phyloP scores from a whole-genome alignment of 2,113 vertebrate species.

The Oriolus oriolus region DNA sequence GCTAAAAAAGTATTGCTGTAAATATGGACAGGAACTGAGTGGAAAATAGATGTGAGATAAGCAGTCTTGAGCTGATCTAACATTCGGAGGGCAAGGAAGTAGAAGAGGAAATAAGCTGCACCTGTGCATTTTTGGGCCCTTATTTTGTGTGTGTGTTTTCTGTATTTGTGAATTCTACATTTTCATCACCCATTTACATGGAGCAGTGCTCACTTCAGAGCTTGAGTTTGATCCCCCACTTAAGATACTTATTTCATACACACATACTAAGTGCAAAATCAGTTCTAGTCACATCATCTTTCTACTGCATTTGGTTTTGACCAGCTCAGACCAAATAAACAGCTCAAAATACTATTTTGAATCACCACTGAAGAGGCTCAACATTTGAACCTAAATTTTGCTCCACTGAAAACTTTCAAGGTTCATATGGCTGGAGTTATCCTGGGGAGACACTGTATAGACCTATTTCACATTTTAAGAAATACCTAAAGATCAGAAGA shows the following conservation, averaged over 20 bases:
- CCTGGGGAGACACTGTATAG: not conserved
- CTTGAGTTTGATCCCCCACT: not conserved
- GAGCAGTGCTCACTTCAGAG: not conserved
- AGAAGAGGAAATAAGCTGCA: not conserved
- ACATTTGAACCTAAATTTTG: not conserved
- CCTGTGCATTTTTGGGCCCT: not conserved
- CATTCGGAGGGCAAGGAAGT: not conserved
- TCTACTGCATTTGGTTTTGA: not conserved
- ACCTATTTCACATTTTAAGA: not conserved
- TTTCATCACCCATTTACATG: not conserved
- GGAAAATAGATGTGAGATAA: not conserved
- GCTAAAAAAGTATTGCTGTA: not conserved
- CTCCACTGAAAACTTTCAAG: not conserved
- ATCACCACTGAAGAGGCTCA: not conserved
- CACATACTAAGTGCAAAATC: not conserved
- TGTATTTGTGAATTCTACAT: not conserved
- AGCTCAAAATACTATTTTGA: not conserved
- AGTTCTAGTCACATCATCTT: not conserved
- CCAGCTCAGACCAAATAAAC: not conserved
- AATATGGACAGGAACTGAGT: not conserved
- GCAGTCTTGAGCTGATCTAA: not conserved
- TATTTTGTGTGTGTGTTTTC: not conserved
- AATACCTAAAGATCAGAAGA: not conserved
- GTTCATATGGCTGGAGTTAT: not conserved
- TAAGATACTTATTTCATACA: not conserved